Evolutionary conservation across 1,140 invertebrate species (phyloP).

Genomic region (Papilio machaon): DNA sequence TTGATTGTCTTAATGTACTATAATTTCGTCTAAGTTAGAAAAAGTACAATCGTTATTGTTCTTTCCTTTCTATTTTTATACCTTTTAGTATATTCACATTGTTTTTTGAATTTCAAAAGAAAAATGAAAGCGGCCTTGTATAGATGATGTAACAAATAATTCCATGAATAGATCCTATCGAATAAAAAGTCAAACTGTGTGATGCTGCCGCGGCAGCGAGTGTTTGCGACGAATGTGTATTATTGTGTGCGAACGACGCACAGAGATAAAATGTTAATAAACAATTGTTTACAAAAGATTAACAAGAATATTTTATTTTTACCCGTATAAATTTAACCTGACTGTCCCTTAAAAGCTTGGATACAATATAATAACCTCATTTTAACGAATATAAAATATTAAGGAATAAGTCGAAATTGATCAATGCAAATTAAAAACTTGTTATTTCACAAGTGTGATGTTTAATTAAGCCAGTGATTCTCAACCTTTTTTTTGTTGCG

Average conservation of each 20-base stretch:
- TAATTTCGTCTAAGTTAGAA: constrained; percentile 57
- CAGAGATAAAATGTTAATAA: constrained; percentile 82
- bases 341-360: constrained; percentile 11
- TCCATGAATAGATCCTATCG: constrained; percentile 75
- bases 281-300: constrained; percentile 82
- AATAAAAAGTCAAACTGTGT: constrained; percentile 74
- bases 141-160: constrained; percentile 65
- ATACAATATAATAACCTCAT: no score
- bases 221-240: constrained; percentile 76
- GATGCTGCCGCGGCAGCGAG: constrained; percentile 67
- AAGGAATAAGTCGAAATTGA: no score
- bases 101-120: constrained; percentile 70
- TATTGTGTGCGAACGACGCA: constrained; percentile 75
- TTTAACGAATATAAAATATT: no score
- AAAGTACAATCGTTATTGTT: constrained; percentile 63
- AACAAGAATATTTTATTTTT: constrained; percentile 67
- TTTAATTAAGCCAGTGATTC: no score
- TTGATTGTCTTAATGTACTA: constrained; percentile 56
- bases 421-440: no score
- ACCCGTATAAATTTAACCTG: not conserved
- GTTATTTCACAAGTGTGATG: no score
- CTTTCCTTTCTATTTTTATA: constrained; percentile 49
- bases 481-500: no score
- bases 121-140: constrained; percentile 76
- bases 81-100: constrained; percentile 80